Evolutionary conservation across 1,140 invertebrate genomes (phyloP), one percentile per base, ranked within the genome.

Genomic region (Aplysia californica): DNA sequence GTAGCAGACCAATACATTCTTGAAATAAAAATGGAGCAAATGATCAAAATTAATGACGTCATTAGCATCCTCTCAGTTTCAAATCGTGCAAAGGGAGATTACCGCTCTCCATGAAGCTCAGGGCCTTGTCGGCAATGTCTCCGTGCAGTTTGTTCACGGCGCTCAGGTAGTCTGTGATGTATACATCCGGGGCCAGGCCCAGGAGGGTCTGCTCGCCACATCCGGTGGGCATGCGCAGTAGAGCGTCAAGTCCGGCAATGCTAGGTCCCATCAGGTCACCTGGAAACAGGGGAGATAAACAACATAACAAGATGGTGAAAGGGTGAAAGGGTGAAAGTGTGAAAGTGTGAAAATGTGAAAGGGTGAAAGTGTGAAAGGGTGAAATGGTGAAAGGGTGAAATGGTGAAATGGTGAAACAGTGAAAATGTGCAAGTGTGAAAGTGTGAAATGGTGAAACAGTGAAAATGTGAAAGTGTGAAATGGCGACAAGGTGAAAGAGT

Each of bases 191-290:
- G 26, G 97, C 95, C 36, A 97, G 95, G 79, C 95, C 95, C 0
- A 97, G 89, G 94, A 98, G 96, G 79, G 97, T 98, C 88, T 98
- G 97, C 90, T 98, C 97, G 15, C 96, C 96, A 90, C 96, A 98
- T 3, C 96, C 96, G 69, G 93, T 95, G 0, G 97, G 96, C 91
- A 97, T 92, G 68, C 86, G 86, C n/a, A 98, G 93, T 2, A 98
- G 89, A 80, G 93, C 92, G 76, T 88, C 87, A 20, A 90, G 68
- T 66, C 84, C 84, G 68, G 83, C 84, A 0, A 88, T 79, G 38
- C 84, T 83, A 64, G 86, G 84, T 23, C 89, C 89, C 84, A 90
- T 83, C 44, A 89, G 76, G 64, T 89, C 88, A 68, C 88, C 88
- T 86, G 56, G 6, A 75, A 41, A 74, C 29, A 65, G 10, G n/a